phyloP scores from a whole-genome alignment of 2,113 vertebrate species.

The Thalassarche chlororhynchos region DNA sequence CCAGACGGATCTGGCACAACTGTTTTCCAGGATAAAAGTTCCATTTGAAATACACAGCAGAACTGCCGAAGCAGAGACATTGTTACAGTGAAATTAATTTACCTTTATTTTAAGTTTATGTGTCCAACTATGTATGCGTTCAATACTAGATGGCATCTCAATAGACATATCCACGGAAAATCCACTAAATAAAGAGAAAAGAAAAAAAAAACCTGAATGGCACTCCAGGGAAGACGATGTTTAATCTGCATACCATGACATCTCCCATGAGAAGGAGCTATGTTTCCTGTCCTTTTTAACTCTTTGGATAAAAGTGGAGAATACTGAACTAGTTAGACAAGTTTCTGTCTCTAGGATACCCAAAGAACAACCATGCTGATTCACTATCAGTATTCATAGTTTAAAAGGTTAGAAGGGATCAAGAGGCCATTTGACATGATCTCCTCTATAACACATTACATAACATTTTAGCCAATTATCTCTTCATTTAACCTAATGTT shows the following conservation, averaged over 20 bases:
- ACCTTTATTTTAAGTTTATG: slow-evolving; percentile 84
- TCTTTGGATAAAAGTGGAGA: not conserved
- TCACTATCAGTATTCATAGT: not conserved
- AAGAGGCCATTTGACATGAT: not conserved
- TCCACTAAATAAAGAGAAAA: slow-evolving; percentile 55
- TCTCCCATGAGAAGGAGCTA: not conserved
- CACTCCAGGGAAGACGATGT: not conserved
- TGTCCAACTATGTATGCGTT: slow-evolving; percentile 69
- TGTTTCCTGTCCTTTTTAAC: not conserved
- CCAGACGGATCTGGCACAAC: not conserved
- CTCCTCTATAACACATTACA: not conserved
- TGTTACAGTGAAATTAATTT: not conserved
- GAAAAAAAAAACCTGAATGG: not conserved
- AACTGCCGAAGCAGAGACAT: not conserved
- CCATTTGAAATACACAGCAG: not conserved
- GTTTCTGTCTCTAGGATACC: not conserved
- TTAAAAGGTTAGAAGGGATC: not conserved
- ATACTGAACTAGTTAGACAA: not conserved
- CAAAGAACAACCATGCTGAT: not conserved
- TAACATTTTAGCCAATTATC: not conserved
- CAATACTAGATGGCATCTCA: slow-evolving; percentile 83
- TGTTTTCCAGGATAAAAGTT: not conserved
- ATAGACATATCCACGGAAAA: slow-evolving; percentile 82
- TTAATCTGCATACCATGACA: not conserved
- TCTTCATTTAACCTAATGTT: not conserved